Conservation (phyloP, 2,888 invertebrate species). For the Acrobasis repandana region DNA sequence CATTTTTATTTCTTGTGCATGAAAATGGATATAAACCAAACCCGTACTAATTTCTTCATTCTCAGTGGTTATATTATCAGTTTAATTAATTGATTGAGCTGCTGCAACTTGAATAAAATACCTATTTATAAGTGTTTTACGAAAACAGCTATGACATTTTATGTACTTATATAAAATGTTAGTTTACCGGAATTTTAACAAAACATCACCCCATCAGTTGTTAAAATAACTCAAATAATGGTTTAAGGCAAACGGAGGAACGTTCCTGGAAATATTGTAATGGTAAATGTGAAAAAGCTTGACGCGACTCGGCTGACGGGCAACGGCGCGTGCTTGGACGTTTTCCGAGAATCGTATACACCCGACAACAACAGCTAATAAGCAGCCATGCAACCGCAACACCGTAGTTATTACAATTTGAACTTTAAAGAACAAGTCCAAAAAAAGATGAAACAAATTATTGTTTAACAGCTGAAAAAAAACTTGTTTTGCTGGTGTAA, state of each 20-base stretch:
- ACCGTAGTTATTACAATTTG: conserved; percentile 16
- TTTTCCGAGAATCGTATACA: conserved; percentile 68
- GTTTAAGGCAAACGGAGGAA: conserved; percentile 46
- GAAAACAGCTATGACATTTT: conserved; percentile 11
- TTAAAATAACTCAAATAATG: conserved; percentile 48
- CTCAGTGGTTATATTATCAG: too few relatives aligned
- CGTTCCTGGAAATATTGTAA: conserved; percentile 68
- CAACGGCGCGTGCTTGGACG: conserved; percentile 63
- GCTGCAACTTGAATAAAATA: too few relatives aligned
- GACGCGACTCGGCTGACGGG: conserved; percentile 42
- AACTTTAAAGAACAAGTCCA: conserved; percentile 16
- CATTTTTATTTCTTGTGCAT: too few relatives aligned
- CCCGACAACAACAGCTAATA: conserved; percentile 54
- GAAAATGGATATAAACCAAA: too few relatives aligned
- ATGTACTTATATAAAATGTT: conserved; percentile 3
- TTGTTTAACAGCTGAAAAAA: conserved; percentile 2
- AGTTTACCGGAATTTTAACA: conserved; percentile 18
- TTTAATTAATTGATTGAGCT: too few relatives aligned
- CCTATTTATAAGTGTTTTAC: too few relatives aligned
- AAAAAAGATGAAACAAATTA: conserved; percentile 15
- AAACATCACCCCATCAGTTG: conserved; percentile 42
- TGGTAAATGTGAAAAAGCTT: conserved; percentile 69
- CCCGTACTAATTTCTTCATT: too few relatives aligned
- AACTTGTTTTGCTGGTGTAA: conserved; percentile 5
- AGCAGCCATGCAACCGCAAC: conserved; percentile 23